Conservation (phyloP, 2,888 invertebrate species). For the Pterostichus madidus region DNA sequence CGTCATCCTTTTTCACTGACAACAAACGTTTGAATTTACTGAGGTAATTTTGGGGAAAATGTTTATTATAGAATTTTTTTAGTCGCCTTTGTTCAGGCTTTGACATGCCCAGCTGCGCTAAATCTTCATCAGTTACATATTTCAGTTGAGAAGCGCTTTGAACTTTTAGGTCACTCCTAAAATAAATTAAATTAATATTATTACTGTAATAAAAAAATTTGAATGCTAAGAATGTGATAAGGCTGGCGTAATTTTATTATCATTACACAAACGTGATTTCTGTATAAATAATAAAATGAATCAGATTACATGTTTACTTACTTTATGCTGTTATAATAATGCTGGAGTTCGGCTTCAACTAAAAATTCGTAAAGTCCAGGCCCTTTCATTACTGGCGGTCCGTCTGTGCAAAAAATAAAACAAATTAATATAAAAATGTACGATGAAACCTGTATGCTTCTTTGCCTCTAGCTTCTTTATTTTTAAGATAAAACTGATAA, state of each 20-base stretch:
- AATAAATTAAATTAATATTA: conserved; percentile 71
- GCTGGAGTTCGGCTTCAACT: conserved; percentile 95
- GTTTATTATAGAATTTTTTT: conserved; percentile 95
- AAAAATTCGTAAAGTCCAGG: conserved; percentile 93
- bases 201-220: conserved; percentile 13
- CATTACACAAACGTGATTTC: conserved; percentile 29
- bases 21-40: conserved; percentile 93
- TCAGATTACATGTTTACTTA: conserved; percentile 75
- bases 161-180: conserved; percentile 92
- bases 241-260: conserved; percentile 14
- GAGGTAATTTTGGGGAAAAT: conserved; percentile 95
- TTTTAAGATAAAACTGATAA: conserved; percentile 10
- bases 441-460: conserved; percentile 40
- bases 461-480: not conserved
- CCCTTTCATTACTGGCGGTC: conserved; percentile 77
- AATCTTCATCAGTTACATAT: conserved; percentile 96
- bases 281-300: conserved; percentile 41
- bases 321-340: conserved; percentile 91
- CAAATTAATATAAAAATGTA: conserved; percentile 38
- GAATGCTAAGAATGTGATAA: conserved; percentile 14
- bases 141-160: conserved; percentile 93
- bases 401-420: conserved; percentile 70
- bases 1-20: conserved; percentile 81
- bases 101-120: conserved; percentile 94
- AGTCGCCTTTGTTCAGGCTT: conserved; percentile 96